Conservation (phyloP, 2,888 invertebrate genomes). For the Aquatica leii region DNA sequence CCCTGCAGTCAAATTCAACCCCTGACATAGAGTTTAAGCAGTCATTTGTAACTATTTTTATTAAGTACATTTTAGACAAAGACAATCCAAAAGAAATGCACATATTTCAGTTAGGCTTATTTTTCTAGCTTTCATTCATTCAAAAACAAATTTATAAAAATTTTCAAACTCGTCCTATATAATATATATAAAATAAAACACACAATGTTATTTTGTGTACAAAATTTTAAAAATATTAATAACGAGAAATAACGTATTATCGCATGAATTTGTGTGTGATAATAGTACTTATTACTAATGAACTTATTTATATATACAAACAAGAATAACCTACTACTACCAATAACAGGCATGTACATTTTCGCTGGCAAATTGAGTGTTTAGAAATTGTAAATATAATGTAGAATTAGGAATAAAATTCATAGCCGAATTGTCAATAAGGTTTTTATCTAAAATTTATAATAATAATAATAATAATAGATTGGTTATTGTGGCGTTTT, state of each 20-base stretch:
- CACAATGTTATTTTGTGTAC: conserved; percentile 33
- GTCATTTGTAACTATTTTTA: conserved; percentile 31
- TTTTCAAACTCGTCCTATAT: conserved; percentile 29
- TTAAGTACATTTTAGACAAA: conserved; percentile 31
- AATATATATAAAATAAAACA: conserved; percentile 16
- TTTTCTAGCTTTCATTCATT: conserved; percentile 5
- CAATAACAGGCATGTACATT: conserved; percentile 29
- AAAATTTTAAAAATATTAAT: conserved; percentile 21
- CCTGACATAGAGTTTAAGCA: conserved; percentile 29
- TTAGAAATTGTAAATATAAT: conserved; percentile 42
- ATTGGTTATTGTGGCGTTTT: conserved; percentile 30
- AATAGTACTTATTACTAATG: conserved; percentile 31
- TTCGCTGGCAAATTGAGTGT: conserved; percentile 31
- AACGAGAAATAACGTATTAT: conserved; percentile 26
- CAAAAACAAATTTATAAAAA: not conserved
- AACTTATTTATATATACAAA: conserved; percentile 24
- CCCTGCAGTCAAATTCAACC: conserved; percentile 33
- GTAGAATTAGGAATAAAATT: conserved; percentile 33
- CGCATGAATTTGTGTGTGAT: conserved; percentile 38
- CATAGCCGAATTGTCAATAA: conserved; percentile 41
- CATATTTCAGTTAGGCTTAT: conserved; percentile 14
- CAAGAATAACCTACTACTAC: conserved; percentile 23
- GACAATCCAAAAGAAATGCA: conserved; percentile 30
- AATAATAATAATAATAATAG: conserved; percentile 22
- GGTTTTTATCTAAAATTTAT: conserved; percentile 42